Conservation (phyloP, 2,888 invertebrate species). For the Synergus gifuensis region DNA sequence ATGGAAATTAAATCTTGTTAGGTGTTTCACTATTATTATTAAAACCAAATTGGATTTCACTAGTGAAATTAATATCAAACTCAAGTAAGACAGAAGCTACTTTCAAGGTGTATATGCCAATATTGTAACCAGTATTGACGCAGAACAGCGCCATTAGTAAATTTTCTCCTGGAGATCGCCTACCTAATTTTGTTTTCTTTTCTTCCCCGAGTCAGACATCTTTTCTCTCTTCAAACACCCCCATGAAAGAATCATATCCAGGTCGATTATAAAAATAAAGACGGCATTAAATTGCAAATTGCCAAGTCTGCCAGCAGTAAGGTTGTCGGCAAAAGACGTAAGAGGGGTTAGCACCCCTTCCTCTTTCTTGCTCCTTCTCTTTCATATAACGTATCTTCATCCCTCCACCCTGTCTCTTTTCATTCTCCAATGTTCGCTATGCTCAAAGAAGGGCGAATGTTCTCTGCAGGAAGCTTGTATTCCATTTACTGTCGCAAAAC, state of each 20-base stretch:
- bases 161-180: no score
- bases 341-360: slow-evolving; percentile 18
- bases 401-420: not conserved
- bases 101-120: not conserved
- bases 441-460: slow-evolving; percentile 53
- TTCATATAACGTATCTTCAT: slow-evolving; percentile 3
- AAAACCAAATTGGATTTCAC: not conserved
- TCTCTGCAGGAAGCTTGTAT: slow-evolving; percentile 51
- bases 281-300: slow-evolving; percentile 61
- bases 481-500: slow-evolving; percentile 53
- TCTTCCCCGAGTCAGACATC: slow-evolving; percentile 43
- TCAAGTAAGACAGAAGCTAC: not conserved
- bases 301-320: slow-evolving; percentile 54
- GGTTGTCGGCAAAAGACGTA: slow-evolving; percentile 35
- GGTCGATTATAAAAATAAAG: slow-evolving; percentile 62
- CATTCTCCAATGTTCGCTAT: slow-evolving; percentile 46
- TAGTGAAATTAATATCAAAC: not conserved
- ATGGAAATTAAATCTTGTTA: no score
- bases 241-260: slow-evolving; percentile 61
- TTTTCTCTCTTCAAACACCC: slow-evolving; percentile 46
- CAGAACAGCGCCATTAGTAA: not conserved
- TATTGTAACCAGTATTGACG: not conserved
- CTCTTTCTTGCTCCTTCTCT: slow-evolving; percentile 26
- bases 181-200: not conserved
- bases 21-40: not conserved